Base-by-base conservation (phyloP, 2,888 invertebrate species). In the Hypolimnas misippus region DNA sequence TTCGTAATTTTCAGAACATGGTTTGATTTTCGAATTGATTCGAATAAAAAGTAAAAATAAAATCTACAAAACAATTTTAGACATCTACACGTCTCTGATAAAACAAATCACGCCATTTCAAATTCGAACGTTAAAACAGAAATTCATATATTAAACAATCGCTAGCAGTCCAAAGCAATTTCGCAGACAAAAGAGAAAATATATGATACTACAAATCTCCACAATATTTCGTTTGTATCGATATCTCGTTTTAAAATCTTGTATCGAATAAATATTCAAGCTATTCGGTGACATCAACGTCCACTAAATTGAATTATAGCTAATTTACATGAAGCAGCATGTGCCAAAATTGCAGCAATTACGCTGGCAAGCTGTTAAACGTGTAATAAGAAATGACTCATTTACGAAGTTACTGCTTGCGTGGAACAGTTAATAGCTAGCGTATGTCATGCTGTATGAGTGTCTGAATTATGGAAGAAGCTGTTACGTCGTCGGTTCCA, bases 331-430 rank as follows among this genome's bases (percentile, higher is more conserved):
- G 62, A n/a, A 3, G 38, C 57, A 46, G 49, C 65, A 33, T 55
- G 58, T 65, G 65, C 65, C 65, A 65, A 62, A 62, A 65, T n/a
- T 25, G 52, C 16, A 25, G 58, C 35, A 33, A 53, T 60, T 57
- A 57, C 55, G 61, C 51, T 60, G 65, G 57, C 57, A 56, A 33
- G 58, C 14, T 40, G 53, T 65, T 62, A 59, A 65, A 59, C 59
- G 56, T 42, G 55, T 62, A 53, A 65, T 59, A 65, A 62, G 62
- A 56, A 64, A 60, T 46, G 52, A 56, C 46, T 59, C 52, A 65
- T 65, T 62, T 53, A 49, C 54, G 46, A 60, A 60, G 59, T 51
- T 58, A 51, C 49, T 29, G 49, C 21, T 38, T 60, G 53, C 29
- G 54, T 60, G 31, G 40, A 50, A 54, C 60, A 54, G 46, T 46